Base-by-base conservation (phyloP, 2,888 invertebrate genomes). In the Torymus tubicola region DNA sequence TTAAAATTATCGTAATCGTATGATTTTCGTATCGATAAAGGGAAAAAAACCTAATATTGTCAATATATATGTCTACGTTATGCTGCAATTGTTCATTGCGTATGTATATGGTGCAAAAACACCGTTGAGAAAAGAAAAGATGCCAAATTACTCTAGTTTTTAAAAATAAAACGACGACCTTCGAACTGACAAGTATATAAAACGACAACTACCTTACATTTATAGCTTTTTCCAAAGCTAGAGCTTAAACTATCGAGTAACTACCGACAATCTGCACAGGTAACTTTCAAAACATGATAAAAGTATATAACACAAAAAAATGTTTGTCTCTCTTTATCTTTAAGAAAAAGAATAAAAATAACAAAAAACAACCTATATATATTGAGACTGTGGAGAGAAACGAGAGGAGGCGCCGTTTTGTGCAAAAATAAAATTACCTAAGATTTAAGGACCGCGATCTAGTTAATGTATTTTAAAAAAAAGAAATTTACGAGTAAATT, bases 391-490 rank as follows among this genome's bases (percentile, higher is more conserved):
- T 64, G 68, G 69, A 60, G 52, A 53, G 60, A 31, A 31, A 42
- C 8, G 42, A 42, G 55, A 67, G 63, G 72, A 79, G 73, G 71
- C 75, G 82, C 73, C 60, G 65, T 77, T 80, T 80, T 80, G 73
- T 80, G 82, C 79, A 80, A 82, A 79, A 82, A 42, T 42, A 42
- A 75, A 75, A 77, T 82, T 76, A 82, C 80, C 82, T 82, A 82
- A 82, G 80, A 77, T 65, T 76, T 81, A 81, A 78, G 81, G 8
- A 79, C 79, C 61, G 76, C 81, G 79, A 76, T 81, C 78, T 81
- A 81, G 78, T 81, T 81, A 75, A 71, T 74, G 81, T 72, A 79
- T 76, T 76, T 76, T 61, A 52, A 81, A 78, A 69, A 69, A 42
- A 76, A 53, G 52, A 70, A 78, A 64, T 69, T 76, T 72, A 77